These are phyloP conservation scores for Plodia interpunctella DNA, from an alignment of 1,140 invertebrate species.

Conservation along the genomic window DNA sequence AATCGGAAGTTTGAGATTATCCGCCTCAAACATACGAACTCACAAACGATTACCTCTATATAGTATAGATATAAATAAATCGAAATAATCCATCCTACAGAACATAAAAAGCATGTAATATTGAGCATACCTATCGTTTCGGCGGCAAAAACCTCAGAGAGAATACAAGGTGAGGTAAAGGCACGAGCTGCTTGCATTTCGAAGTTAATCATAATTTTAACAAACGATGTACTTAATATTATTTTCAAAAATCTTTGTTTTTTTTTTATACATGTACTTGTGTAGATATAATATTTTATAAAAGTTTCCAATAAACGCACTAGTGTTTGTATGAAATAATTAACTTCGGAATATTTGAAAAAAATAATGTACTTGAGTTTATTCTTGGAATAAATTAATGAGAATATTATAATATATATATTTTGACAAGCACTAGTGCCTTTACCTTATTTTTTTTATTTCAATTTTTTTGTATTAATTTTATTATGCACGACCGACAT, in stretches of 20 bases:
- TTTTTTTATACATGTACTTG: not conserved
- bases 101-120: too few species aligned
- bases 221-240: not conserved
- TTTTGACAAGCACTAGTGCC: constrained; percentile 41
- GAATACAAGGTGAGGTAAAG: constrained; percentile 23
- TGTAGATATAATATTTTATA: too few species aligned
- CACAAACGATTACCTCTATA: too few species aligned
- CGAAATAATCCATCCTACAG: not conserved
- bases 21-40: too few species aligned
- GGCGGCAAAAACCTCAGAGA: not conserved
- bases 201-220: not conserved
- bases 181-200: constrained; percentile 16
- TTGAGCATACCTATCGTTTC: too few species aligned
- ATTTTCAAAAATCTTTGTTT: constrained; percentile 8
- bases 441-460: constrained; percentile 27
- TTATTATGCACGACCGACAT: too few species aligned
- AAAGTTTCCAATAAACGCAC: constrained; percentile 12
- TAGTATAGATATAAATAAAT: not conserved
- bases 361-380: not conserved
- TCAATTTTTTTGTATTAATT: not conserved
- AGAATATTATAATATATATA: not conserved
- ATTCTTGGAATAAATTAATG: not conserved
- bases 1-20: too few species aligned
- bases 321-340: constrained; percentile 29
- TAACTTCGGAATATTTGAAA: not conserved